Conservation (phyloP, 35 echinoderm and acorn worm genomes). For the Apostichopus japonicus region DNA sequence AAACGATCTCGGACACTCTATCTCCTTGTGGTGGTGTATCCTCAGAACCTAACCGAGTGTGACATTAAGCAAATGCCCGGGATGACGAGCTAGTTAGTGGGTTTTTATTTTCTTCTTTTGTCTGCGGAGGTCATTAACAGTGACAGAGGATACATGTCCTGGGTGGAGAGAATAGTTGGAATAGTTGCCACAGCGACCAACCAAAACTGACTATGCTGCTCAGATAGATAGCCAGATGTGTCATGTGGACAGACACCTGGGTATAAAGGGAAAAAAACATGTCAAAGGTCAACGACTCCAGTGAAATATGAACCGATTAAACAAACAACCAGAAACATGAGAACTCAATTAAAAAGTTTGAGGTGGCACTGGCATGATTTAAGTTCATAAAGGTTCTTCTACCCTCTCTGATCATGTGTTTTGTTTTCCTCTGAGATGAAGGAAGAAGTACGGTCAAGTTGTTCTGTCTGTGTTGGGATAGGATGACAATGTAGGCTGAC, state of each 20-base stretch:
- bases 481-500: no score
- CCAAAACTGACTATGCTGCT: background rate
- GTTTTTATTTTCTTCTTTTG: background rate
- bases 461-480: no score
- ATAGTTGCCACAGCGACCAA: background rate
- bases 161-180: background rate
- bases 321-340: background rate
- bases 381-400: no score
- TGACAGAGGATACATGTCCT: background rate
- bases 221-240: background rate
- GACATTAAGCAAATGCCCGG: background rate
- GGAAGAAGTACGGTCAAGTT: no score
- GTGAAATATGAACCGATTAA: background rate
- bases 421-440: no score
- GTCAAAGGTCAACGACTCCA: background rate
- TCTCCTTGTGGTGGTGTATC: background rate
- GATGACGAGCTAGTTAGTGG: background rate
- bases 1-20: background rate
- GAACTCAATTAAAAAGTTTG: background rate
- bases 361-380: background rate
- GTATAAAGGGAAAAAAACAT: background rate
- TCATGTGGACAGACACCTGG: background rate
- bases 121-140: background rate
- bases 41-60: background rate
- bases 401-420: no score